Conservation (phyloP, 2,113 vertebrate species). For the Gadus macrocephalus region DNA sequence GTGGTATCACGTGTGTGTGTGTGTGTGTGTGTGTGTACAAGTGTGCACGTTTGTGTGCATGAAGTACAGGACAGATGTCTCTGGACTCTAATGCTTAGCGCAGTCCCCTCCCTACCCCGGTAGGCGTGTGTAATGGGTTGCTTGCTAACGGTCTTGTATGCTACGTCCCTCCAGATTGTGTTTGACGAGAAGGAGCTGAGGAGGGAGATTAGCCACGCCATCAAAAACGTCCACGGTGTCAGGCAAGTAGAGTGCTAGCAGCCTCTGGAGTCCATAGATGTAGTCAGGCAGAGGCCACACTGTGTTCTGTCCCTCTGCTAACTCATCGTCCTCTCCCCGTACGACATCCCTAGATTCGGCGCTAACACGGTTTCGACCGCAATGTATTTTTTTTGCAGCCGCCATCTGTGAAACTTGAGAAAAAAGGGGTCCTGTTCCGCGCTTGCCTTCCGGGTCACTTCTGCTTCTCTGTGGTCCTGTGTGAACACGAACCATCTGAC, state of each 20-base stretch:
- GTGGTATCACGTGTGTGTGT: neutral
- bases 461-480: constrained; percentile 6
- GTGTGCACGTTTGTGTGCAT: neutral
- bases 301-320: too few species aligned
- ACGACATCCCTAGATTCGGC: too few species aligned
- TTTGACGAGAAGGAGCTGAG: constrained; percentile 94
- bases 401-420: too few species aligned
- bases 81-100: too few species aligned
- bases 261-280: neutral
- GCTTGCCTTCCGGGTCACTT: too few species aligned
- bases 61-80: neutral
- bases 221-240: constrained; percentile 97
- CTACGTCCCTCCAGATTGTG: constrained; percentile 78
- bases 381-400: too few species aligned
- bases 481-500: constrained; percentile 8
- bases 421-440: too few species aligned
- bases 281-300: too few species aligned
- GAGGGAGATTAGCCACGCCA: constrained; percentile 95
- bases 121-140: neutral
- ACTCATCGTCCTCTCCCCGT: too few species aligned
- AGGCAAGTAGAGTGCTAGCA: constrained; percentile 79
- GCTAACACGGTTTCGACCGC: too few species aligned
- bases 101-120: neutral
- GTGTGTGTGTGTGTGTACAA: neutral
- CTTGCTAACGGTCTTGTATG: neutral